phyloP scores from a whole-genome alignment of 2,888 invertebrate species.

The Cerastis leucographa region DNA sequence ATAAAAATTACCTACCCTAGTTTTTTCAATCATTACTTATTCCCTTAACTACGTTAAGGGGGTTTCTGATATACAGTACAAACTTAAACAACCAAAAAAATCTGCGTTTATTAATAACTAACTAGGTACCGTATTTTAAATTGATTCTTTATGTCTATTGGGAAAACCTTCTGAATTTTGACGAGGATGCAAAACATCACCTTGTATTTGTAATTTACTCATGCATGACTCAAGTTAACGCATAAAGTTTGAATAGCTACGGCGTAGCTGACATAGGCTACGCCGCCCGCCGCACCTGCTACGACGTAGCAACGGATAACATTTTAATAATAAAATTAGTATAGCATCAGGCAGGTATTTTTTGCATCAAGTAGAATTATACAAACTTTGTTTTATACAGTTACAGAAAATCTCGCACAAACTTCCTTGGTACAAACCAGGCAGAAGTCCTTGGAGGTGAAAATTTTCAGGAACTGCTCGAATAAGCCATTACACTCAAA shows the following conservation, averaged over 20 bases:
- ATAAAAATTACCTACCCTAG: no score
- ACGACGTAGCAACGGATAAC: neutral
- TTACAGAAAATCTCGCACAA: constrained; percentile 21
- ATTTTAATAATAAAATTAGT: neutral
- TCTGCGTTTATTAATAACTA: no score
- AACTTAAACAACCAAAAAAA: no score
- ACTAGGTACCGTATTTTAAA: no score
- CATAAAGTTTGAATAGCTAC: neutral
- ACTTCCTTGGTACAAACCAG: constrained; percentile 21
- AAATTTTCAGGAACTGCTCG: constrained; percentile 16
- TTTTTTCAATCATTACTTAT: no score
- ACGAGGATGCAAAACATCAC: no score
- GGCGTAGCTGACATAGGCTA: constrained; percentile 8
- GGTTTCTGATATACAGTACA: no score
- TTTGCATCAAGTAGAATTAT: neutral
- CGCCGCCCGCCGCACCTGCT: constrained; percentile 26
- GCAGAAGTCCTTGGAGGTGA: constrained; percentile 38
- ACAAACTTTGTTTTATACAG: constrained; percentile 17
- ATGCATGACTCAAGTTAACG: no score
- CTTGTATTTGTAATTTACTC: neutral
- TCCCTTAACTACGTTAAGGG: no score
- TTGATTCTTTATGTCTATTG: no score
- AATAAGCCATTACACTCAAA: constrained; percentile 11
- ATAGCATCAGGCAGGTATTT: neutral
- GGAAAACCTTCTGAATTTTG: no score